Base-by-base conservation (phyloP, 1,140 invertebrate species). In the Caenorhabditis remanei region DNA sequence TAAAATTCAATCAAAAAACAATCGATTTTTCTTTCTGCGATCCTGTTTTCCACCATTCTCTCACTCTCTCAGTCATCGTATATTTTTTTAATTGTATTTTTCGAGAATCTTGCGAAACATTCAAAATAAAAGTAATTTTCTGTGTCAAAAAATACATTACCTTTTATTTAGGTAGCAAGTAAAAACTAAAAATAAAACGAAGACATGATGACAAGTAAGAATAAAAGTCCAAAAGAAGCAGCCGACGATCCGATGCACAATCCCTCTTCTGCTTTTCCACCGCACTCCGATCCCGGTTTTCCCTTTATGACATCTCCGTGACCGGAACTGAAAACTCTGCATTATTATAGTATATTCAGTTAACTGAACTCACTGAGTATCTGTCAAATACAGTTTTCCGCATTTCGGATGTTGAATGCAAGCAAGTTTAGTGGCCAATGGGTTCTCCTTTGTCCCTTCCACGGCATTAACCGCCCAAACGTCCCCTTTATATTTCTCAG, bases 21-120 rank as follows among this genome's bases (percentile, higher is more conserved):
- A 79, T 53, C 46, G 46, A 79, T 50, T 32, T 40, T 50, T 53
- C 71, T 24, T 48, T 79, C 71, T 79, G 71, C 71, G 71, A 79
- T 79, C 71, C 9, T 63, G 5, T 63, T 63, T 14, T 63, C 19
- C 13, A 19, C 11, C 63, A 24, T 41, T 14, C 4, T 40, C 5
- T n/a, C n/a, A n/a, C n/a, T 13, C 32, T 48, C 19, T n/a, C 16
- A 46, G n/a, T 46, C 65, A 4, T 41, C 65, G 4, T 32, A 13
- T 32, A 19, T 58, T 58, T 58, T 58, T 21, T 8, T n/a, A 58
- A n/a, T 58, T 24, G 32, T 32, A 63, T 63, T 58, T n/a, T 53
- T 16, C 16, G 4, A 53, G 16, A 53, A 53, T 53, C 9, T 53
- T 53, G 50, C 50, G 16, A 4, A 53, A 53, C 16, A 53, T 53